A percentile compares a stretch with the other conserved stretches of the same genome.
Conservation (phyloP, 2,113 vertebrate genomes). For the Chaetodon auriga region DNA sequence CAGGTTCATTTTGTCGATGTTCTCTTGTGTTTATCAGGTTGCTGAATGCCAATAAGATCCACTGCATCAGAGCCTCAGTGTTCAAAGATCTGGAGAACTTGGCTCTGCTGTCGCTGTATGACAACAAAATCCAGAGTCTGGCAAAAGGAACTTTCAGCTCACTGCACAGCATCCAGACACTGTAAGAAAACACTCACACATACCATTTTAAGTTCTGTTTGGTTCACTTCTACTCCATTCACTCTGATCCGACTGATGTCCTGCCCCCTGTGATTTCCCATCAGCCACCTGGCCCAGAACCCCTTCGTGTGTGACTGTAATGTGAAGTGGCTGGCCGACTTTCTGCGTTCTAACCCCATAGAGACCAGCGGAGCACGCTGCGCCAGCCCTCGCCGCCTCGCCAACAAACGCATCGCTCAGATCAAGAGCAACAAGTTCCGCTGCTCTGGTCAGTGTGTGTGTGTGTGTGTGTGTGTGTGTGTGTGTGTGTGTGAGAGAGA, state of each 20-base stretch:
- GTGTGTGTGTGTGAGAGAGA: background rate
- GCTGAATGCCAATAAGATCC: conserved; percentile 97
- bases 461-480: background rate
- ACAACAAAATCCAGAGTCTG: conserved; percentile 98
- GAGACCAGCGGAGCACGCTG: conserved; percentile 97
- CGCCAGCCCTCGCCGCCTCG: conserved; percentile 94
- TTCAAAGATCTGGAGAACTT: conserved; percentile 96
- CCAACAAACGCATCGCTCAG: conserved; percentile 98
- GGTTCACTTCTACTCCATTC: background rate
- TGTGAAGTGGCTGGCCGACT: conserved; percentile 96
- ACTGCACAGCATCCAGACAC: conserved; percentile 92
- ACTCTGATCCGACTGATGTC: conserved; percentile 31
- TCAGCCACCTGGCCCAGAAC: conserved; percentile 97
- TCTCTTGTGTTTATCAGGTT: conserved; percentile 81
- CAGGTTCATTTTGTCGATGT: no score
- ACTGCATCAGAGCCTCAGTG: conserved; percentile 89
- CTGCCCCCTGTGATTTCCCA: conserved; percentile 32
- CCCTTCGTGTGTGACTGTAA: conserved; percentile 98
- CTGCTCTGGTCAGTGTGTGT: conserved; percentile 89
- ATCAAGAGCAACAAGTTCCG: conserved; percentile 99
- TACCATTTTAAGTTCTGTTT: background rate
- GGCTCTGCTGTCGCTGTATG: conserved; percentile 94
- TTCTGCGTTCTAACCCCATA: conserved; percentile 94
- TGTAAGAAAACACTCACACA: conserved; percentile 82
- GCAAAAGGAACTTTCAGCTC: conserved; percentile 94